Evolutionary conservation across 2,888 invertebrate species (phyloP), one percentile per base, ranked within the genome.

Genomic region (Congeria kusceri): DNA sequence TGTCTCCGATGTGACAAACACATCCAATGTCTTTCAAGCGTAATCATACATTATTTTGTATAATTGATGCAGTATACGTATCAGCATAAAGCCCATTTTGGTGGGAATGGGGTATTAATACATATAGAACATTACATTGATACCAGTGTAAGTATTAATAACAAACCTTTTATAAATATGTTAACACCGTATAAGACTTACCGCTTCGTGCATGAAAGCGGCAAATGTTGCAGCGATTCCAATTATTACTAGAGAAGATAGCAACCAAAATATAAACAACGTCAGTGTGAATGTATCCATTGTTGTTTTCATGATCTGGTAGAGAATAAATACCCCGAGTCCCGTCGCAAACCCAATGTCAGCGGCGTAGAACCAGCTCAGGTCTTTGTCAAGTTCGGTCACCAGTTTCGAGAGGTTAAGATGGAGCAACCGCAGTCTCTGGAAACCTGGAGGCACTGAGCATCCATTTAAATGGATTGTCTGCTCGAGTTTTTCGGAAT

Each of bases 351-450:
- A 72, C 7, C 53, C 71, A 23, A 68, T 44, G 4, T 29, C 23
- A 11, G n/a, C 29, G 39, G 68, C 77, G 28, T 63, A 77, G 23
- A 49, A 68, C 63, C 49, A 72, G 28, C 77, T 53, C 4, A 72
- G 27, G 32, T 72, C 77, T 23, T 18, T n/a, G n/a, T n/a, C n/a
- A n/a, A n/a, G n/a, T n/a, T n/a, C n/a, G n/a, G n/a, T n/a, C n/a
- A n/a, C n/a, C n/a, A n/a, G n/a, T n/a, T n/a, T n/a, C n/a, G n/a
- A n/a, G n/a, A n/a, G n/a, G n/a, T n/a, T n/a, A n/a, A 68, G 28
- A 28, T 72, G 77, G 5, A 74, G 62, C 46, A 67, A 62, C 28
- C 74, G 74, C 18, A 74, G 13, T 47, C 59, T 62, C 53, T 61
- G 68, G 59, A 76, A 74, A 68, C 59, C 47, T 7, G 20, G 46